Conservation (phyloP, 2,888 invertebrate genomes). For the Nomada goodeniana region DNA sequence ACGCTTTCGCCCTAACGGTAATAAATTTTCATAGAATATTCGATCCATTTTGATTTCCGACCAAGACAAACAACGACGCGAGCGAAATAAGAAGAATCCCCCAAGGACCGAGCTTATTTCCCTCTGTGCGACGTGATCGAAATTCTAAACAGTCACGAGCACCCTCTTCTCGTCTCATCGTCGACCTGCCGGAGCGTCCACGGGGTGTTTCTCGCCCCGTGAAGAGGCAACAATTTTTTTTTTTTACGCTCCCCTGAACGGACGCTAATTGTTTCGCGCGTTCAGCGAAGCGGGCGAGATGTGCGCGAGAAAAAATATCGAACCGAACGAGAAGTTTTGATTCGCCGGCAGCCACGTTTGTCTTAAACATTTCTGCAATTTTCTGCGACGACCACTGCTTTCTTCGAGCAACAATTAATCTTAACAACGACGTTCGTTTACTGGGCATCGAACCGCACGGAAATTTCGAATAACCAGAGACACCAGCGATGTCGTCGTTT, state of each 20-base stretch:
- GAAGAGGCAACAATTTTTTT: conserved; percentile 15
- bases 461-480: conserved; percentile 18
- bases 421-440: neutral
- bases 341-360: conserved; percentile 1
- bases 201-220: neutral
- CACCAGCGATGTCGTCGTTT: conserved; percentile 12
- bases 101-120: conserved; percentile 38
- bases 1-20: neutral
- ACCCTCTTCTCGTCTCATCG: neutral
- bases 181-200: neutral
- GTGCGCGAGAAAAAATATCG: neutral
- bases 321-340: conserved; percentile 14
- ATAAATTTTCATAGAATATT: conserved; percentile 40
- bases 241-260: neutral
- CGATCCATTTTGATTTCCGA: conserved; percentile 34
- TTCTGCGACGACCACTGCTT: neutral
- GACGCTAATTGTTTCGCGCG: conserved; percentile 15
- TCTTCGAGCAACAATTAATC: conserved; percentile 34
- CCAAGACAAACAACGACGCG: conserved; percentile 33
- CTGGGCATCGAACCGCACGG: neutral
- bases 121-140: conserved; percentile 40
- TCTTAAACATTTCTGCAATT: conserved; percentile 45
- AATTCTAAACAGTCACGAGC: conserved; percentile 34
- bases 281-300: conserved; percentile 12
- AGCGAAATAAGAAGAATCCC: conserved; percentile 43